phyloP scores from a whole-genome alignment of 2,113 vertebrate genomes.

The Neotoma lepida region DNA sequence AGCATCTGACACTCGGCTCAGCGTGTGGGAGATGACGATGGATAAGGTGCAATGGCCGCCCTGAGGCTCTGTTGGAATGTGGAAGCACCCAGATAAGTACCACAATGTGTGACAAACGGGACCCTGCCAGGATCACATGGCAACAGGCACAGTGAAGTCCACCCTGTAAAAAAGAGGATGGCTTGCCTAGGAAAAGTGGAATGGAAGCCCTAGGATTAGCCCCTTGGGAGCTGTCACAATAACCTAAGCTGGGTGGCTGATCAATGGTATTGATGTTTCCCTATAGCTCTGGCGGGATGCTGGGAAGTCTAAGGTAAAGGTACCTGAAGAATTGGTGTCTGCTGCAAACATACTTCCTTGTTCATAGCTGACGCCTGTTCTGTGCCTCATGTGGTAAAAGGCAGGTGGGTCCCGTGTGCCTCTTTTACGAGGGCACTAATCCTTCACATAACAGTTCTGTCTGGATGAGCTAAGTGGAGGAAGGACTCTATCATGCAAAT shows the following conservation, averaged over 20 bases:
- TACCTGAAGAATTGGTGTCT: accelerated
- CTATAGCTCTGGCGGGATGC: neutral
- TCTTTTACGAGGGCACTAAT: neutral
- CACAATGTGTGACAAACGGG: neutral
- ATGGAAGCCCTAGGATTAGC: neutral
- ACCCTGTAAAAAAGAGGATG: accelerated
- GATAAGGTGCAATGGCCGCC: accelerated
- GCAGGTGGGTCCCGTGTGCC: neutral
- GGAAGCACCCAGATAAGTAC: neutral
- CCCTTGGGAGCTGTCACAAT: neutral
- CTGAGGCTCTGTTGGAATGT: neutral
- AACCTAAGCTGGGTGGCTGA: neutral
- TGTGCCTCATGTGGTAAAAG: neutral
- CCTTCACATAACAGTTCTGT: no score
- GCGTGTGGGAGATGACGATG: accelerated
- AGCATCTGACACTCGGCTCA: accelerated
- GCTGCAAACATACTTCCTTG: neutral
- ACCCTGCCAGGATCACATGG: neutral
- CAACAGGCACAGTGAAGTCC: neutral
- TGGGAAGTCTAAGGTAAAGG: neutral
- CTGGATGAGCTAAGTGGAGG: neutral
- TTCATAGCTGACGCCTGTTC: neutral
- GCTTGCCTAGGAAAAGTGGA: neutral
- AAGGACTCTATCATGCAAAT: neutral
- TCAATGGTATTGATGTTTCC: neutral